phyloP scores from a whole-genome alignment of 1,140 invertebrate species.

The Atta cephalotes region DNA sequence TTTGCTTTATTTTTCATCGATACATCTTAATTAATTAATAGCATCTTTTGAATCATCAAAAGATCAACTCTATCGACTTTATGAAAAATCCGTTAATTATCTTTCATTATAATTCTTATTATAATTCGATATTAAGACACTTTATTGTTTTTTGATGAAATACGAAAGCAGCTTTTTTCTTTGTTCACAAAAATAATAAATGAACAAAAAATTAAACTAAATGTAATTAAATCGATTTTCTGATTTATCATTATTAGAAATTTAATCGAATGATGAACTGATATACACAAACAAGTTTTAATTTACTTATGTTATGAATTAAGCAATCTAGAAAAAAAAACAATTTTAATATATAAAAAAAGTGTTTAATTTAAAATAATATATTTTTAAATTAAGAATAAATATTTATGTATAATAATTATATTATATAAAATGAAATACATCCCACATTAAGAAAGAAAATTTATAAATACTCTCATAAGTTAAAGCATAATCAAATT shows the following conservation, averaged over 20 bases:
- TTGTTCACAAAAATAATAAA: not conserved
- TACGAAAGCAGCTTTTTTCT: not conserved
- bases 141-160: not conserved
- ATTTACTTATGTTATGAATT: not conserved
- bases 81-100: not conserved
- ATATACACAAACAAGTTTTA: not conserved
- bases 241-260: not conserved
- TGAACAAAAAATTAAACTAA: not conserved
- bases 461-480: not conserved
- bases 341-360: not conserved
- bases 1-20: no score
- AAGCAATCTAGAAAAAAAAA: not conserved
- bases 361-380: constrained; percentile 1
- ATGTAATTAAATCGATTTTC: not conserved
- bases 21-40: no score
- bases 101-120: not conserved
- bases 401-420: not conserved
- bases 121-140: not conserved
- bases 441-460: not conserved
- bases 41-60: not conserved
- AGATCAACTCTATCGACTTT: not conserved
- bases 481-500: not conserved
- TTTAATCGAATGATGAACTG: not conserved
- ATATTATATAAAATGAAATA: not conserved
- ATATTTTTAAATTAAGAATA: not conserved